Evolutionary conservation across 1,140 invertebrate species (phyloP).

Genomic region (Apis florea): DNA sequence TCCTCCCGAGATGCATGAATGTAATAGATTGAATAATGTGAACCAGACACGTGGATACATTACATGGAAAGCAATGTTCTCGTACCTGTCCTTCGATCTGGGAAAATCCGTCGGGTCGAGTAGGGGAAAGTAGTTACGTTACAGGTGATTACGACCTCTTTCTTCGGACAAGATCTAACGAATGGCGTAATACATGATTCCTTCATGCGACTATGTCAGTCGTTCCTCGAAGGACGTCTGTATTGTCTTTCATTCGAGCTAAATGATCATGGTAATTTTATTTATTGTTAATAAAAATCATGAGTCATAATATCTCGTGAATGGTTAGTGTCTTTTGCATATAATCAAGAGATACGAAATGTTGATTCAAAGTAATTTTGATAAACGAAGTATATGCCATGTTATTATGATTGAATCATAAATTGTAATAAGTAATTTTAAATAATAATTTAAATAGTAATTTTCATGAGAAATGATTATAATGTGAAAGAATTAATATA

Average conservation of each 20-base stretch:
- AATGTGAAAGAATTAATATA: too few species aligned
- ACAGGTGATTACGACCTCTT: constrained; percentile 40
- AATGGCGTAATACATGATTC: constrained; percentile 45
- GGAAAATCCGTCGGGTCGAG: constrained; percentile 49
- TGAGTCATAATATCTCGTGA: neutral
- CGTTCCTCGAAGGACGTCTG: constrained; percentile 4
- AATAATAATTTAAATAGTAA: too few species aligned
- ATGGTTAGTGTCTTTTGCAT: neutral
- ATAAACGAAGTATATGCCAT: too few species aligned
- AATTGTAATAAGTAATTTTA: too few species aligned
- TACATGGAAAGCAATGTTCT: neutral
- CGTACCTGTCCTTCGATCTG: constrained; percentile 48
- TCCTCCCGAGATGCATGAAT: neutral
- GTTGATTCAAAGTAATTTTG: neutral
- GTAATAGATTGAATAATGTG: neutral
- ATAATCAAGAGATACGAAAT: too few species aligned
- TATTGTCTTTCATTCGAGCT: neutral
- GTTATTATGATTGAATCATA: too few species aligned
- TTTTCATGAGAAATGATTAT: too few species aligned
- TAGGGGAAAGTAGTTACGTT: constrained; percentile 12
- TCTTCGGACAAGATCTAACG: constrained; percentile 31
- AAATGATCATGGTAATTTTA: neutral
- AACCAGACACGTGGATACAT: constrained; percentile 2
- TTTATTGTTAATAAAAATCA: too few species aligned
- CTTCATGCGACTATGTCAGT: neutral